Percentiles rank a stretch among this genome's conserved stretches.
phyloP scores from a whole-genome alignment of 2,113 vertebrate species.

The Myiozetetes cayanensis region DNA sequence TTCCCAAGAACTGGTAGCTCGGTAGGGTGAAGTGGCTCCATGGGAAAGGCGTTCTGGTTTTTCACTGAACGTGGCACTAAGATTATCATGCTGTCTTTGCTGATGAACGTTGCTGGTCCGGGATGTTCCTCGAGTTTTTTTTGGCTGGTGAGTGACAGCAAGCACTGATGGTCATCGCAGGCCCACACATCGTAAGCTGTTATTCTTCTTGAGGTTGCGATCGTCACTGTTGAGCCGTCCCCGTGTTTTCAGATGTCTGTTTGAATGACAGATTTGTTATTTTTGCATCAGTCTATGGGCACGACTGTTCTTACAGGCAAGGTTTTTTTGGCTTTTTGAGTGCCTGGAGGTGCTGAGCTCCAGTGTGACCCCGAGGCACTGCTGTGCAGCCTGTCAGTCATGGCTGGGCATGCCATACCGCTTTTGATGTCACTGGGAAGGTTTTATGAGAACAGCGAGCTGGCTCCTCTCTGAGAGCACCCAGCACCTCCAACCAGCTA shows the following conservation, averaged over 20 bases:
- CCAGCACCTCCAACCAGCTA: background rate
- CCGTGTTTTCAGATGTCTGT: background rate
- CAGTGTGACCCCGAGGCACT: background rate
- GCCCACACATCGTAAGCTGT: background rate
- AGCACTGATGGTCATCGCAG: background rate
- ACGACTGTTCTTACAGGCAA: background rate
- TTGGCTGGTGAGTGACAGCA: background rate
- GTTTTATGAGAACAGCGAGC: background rate
- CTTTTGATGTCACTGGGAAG: background rate
- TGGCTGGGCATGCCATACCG: rapidly evolving
- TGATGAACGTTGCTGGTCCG: rapidly evolving
- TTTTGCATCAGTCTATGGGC: background rate
- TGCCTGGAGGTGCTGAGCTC: conserved; percentile 16
- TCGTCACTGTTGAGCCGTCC: background rate
- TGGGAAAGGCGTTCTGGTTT: rapidly evolving
- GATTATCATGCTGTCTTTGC: rapidly evolving
- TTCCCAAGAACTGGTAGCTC: background rate
- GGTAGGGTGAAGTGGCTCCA: rapidly evolving
- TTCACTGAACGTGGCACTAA: background rate
- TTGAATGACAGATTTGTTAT: conserved; percentile 42
- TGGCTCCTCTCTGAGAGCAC: background rate
- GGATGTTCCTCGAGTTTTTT: background rate
- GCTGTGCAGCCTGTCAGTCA: conserved; percentile 21
- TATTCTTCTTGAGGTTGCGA: background rate
- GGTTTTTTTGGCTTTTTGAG: background rate